phyloP scores from a whole-genome alignment of 2,113 vertebrate genomes.

The Xiphorhynchus elegans region DNA sequence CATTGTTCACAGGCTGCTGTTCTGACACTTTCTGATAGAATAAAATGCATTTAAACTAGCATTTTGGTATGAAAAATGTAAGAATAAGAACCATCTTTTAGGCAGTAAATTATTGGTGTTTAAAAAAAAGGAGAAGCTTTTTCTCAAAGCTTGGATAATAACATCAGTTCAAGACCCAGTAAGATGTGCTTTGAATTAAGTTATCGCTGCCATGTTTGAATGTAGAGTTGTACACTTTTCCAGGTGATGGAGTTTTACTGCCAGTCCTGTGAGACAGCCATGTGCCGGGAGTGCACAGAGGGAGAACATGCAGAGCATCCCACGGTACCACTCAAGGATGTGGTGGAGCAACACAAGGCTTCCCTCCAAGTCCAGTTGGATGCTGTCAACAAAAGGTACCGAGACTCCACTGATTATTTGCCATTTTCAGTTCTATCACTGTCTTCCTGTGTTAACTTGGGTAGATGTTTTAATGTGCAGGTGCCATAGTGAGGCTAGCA shows the following conservation, averaged over 20 bases:
- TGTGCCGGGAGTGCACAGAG: constrained; percentile 94
- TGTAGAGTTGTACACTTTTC: not conserved
- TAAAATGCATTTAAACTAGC: not conserved
- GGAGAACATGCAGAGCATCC: constrained; percentile 94
- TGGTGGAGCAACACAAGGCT: constrained; percentile 95
- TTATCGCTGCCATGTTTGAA: not conserved
- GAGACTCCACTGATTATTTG: not conserved
- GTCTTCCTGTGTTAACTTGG: not conserved
- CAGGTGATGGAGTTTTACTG: constrained; percentile 99
- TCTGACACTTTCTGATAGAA: not conserved
- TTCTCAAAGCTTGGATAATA: not conserved
- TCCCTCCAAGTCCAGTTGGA: constrained; percentile 91
- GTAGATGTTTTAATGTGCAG: not conserved
- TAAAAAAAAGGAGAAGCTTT: not conserved
- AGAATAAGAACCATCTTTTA: not conserved
- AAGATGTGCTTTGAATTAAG: not conserved
- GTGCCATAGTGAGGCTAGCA: not conserved
- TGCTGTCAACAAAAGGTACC: constrained; percentile 90
- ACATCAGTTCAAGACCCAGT: not conserved
- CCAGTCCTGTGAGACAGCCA: constrained; percentile 95
- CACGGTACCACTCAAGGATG: constrained; percentile 93
- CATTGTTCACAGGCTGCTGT: not conserved
- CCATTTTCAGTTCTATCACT: not conserved
- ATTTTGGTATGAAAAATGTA: not conserved
- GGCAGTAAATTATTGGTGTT: not conserved